Evolutionary conservation across 2,797 vertebrate genomes (phyloP).

Genomic region (Hipposideros larvatus): DNA sequence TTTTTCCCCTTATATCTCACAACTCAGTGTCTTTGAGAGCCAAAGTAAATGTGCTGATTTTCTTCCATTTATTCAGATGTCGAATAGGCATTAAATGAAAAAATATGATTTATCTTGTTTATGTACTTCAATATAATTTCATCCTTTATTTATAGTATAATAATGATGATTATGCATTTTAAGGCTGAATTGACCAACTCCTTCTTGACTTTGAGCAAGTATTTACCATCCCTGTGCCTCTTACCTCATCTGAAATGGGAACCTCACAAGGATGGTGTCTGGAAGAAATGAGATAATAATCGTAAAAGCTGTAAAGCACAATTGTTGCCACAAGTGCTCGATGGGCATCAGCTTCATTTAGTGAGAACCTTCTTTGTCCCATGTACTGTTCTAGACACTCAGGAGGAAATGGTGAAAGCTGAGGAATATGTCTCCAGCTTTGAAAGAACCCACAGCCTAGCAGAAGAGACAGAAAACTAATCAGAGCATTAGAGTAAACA

Average conservation of each 20-base stretch:
- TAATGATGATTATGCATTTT: neutral
- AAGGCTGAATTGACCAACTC: neutral
- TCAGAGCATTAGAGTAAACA: neutral
- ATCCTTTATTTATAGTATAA: neutral
- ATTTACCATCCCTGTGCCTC: neutral
- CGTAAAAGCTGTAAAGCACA: neutral
- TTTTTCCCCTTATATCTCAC: neutral
- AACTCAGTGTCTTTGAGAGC: neutral
- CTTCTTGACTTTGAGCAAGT: neutral
- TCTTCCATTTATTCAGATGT: neutral
- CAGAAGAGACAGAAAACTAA: neutral
- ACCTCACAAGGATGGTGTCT: neutral
- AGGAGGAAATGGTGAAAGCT: neutral
- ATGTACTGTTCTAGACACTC: neutral
- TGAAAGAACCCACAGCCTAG: neutral
- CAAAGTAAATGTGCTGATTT: neutral
- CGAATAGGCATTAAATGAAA: neutral
- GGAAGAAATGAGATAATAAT: neutral
- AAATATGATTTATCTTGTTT: neutral
- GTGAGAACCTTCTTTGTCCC: neutral
- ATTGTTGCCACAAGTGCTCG: neutral
- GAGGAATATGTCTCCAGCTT: neutral
- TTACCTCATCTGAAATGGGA: neutral
- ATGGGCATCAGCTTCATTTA: neutral
- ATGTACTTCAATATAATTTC: neutral